Base-by-base conservation (phyloP, 2,113 vertebrate species). In the Zeus faber region DNA sequence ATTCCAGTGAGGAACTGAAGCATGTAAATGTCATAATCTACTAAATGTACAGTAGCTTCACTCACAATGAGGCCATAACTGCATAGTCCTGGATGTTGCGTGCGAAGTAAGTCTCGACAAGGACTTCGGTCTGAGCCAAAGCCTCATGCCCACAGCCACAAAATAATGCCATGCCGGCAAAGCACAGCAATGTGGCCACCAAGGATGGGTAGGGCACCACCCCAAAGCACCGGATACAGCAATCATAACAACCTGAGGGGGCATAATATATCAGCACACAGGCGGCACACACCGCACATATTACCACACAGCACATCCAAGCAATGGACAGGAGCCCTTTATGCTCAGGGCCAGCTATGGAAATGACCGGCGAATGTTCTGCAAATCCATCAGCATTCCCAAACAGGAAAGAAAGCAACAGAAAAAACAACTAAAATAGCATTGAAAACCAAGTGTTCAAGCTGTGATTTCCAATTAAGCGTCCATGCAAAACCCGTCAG, bases 91-190 rank as follows among this genome's bases (percentile, higher is more conserved):
- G 93, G 76, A 87, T 84, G 65, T 94, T 94, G 79, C 94, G 94
- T 76, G 94, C 93, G 80, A 98, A 99, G 90, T 99, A 91, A 45
- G 92, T 94, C 84, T 98, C 92, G 13, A 97, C 90, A 43, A 99
- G 89, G 55, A 91, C 91, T 85, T 94, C 91, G 0, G 97, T 98
- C 62, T 95, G 91, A 74, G 92, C 85, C 71, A 99, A 90, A 5
- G 96, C 97, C 85, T 98, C 92, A 0, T 99, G 96, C 67, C 95
- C 97, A 50, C 95, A 96, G 79, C 93, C 96, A 70, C 97, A 99
- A 85, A 99, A 99, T 51, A 99, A 87, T 0, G 94, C 97, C 77
- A 96, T 91, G 52, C 97, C 97, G 1, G 92, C 88, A 80, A 97
- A 99, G 87, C 91, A 97, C 79, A 99, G 89, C 82, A 96, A 87